Conservation (phyloP, 2,797 vertebrate species). For the Xiphorhynchus erythropygius region DNA sequence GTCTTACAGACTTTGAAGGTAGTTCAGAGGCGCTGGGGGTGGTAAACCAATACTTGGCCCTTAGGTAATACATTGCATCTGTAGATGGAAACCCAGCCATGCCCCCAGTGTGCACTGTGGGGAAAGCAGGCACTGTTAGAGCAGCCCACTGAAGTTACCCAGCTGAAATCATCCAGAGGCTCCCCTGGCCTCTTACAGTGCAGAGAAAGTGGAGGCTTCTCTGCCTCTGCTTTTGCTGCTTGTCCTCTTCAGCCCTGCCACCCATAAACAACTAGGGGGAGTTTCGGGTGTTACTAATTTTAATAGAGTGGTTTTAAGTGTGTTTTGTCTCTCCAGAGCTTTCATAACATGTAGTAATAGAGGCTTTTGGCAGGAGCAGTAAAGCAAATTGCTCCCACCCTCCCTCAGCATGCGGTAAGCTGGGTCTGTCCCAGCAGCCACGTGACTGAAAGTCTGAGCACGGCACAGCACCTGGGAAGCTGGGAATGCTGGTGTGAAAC, state of each 20-base stretch:
- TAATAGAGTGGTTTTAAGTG: constrained; percentile 4
- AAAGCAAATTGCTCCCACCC: constrained; percentile 38
- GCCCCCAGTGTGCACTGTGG: accelerated
- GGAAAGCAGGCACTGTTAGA: not conserved
- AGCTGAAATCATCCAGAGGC: accelerated
- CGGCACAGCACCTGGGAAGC: not conserved
- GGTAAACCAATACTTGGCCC: not conserved
- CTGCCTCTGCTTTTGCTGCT: not conserved
- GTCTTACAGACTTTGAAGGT: not conserved
- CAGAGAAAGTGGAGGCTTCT: not conserved
- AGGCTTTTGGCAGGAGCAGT: constrained; percentile 30
- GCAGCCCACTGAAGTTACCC: not conserved
- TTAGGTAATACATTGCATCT: not conserved
- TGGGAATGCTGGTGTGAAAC: not conserved
- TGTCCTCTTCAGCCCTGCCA: not conserved
- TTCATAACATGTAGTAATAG: constrained; percentile 1
- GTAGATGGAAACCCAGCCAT: not conserved
- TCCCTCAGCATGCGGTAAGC: not conserved
- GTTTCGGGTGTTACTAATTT: not conserved
- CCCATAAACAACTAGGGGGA: not conserved
- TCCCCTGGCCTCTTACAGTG: accelerated
- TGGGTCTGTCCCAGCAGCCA: not conserved
- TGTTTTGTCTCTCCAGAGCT: constrained; percentile 12
- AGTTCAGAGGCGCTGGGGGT: not conserved
- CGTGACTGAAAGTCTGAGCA: not conserved